A percentile compares a stretch with the other conserved stretches of the same genome.
These are phyloP conservation scores for Apostichopus californicus DNA, from an alignment of 35 echinoderm and acorn worm genomes.

Conservation along the genomic window DNA sequence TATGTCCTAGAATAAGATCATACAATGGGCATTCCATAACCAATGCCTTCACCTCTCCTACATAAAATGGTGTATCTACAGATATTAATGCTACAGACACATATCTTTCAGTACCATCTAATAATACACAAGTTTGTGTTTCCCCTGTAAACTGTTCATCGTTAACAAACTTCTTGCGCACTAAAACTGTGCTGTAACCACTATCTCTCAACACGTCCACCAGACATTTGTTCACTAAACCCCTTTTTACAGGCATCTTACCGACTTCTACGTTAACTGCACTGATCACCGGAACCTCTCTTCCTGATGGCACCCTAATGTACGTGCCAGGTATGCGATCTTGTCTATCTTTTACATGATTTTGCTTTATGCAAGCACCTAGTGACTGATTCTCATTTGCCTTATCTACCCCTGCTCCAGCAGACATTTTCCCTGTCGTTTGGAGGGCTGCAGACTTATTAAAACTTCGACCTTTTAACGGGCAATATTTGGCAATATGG, in stretches of 20 bases:
- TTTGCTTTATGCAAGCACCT: no score
- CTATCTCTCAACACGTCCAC: slow-evolving; percentile 53
- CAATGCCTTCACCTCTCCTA: slow-evolving; percentile 61
- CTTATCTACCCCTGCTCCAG: slow-evolving; percentile 12
- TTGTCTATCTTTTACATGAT: slow-evolving; percentile 7
- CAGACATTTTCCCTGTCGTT: no score
- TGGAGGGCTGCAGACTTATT: no score
- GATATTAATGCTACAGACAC: slow-evolving; percentile 62
- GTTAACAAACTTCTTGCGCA: slow-evolving; percentile 40
- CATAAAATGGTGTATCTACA: slow-evolving; percentile 76
- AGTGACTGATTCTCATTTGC: slow-evolving; percentile 11
- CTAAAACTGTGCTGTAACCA: slow-evolving; percentile 72
- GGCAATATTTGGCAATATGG: no score
- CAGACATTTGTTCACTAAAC: slow-evolving; percentile 10
- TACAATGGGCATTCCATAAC: slow-evolving; percentile 77
- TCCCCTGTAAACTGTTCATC: slow-evolving; percentile 50
- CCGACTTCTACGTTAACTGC: slow-evolving; percentile 1
- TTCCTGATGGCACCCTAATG: slow-evolving; percentile 39
- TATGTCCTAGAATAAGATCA: slow-evolving; percentile 80
- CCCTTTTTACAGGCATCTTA: slow-evolving; percentile 55
- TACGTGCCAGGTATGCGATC: background rate
- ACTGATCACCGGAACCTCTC: slow-evolving; percentile 27
- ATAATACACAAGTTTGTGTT: slow-evolving; percentile 62
- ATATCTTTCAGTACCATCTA: slow-evolving; percentile 65
- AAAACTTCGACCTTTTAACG: no score